Evolutionary conservation across 1,140 invertebrate genomes (phyloP), one percentile per base, ranked within the genome.

Genomic region (Aphelenchoides avenae): DNA sequence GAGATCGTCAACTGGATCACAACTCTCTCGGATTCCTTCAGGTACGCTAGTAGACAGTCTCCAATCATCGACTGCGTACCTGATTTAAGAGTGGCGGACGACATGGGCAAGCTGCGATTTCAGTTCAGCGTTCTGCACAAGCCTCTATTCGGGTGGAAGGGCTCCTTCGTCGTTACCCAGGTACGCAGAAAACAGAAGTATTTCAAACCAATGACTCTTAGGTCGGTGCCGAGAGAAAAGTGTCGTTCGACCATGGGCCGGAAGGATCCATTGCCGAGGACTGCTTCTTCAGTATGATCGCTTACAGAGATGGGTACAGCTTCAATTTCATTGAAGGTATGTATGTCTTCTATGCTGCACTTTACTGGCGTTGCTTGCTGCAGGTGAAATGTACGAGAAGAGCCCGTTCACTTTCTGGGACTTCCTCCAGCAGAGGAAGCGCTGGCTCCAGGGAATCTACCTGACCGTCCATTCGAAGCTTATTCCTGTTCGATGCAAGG

Each of bases 211-310:
- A n/a, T n/a, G n/a, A n/a, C 47, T 44, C 66, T 61, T 79, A 91
- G 87, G 85, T 88, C 47, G 84, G 83, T 71, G 89, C 89, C 1
- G 91, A 96, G 78, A 85, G 85, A 68, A 83, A 85, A 57, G 89
- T 96, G 1, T 89, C 89, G 0, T 96, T 92, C 80, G 89, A 96
- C 79, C 91, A 94, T 79, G 91, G 91, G 5, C 81, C 88, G 41
- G 90, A 94, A 78, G 91, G 91, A 27, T 93, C 89, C 0, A 88
- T 95, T n/a, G 91, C 92, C 24, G 91, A 96, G 78, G 92, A 96
- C 78, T 94, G 90, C 75, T 95, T 86, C 76, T 96, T 96, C 81
- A 89, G 88, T 0, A 91, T 96, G 87, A 86, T 87, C 56, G 92
- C 91, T 0, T 75, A 62, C 51, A 53, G 64, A 11, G 65, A 77